Conservation (phyloP, 2,113 vertebrate genomes). For the Engraulis encrasicolus region DNA sequence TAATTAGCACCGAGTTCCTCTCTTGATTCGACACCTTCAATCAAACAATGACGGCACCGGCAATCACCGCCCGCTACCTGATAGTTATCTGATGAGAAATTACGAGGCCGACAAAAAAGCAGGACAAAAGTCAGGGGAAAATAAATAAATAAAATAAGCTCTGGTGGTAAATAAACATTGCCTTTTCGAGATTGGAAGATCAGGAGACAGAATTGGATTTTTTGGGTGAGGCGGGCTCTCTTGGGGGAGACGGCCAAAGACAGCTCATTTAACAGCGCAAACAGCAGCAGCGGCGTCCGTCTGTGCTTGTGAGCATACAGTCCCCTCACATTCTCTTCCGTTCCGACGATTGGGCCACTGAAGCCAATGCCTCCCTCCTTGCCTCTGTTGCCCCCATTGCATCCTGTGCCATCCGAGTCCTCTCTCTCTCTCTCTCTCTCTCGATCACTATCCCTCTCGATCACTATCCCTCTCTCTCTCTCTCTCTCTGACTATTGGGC, state of each 20-base stretch:
- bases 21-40: slow-evolving; percentile 21
- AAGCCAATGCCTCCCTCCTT: too few species aligned
- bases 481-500: background rate
- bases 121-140: too few species aligned
- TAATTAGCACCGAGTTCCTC: slow-evolving; percentile 55
- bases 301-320: background rate
- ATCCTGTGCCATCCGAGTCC: background rate
- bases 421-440: too few species aligned
- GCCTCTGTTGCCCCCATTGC: too few species aligned
- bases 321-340: too few species aligned
- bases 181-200: slow-evolving; percentile 3
- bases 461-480: background rate
- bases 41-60: slow-evolving; percentile 31
- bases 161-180: background rate
- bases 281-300: background rate
- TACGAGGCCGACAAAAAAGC: background rate
- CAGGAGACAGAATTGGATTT: background rate
- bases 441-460: too few species aligned
- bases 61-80: too few species aligned
- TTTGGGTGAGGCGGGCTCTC: background rate
- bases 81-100: slow-evolving; percentile 56
- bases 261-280: slow-evolving; percentile 6
- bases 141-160: too few species aligned
- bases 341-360: background rate
- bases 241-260: background rate